Percentiles rank a stretch among this genome's conserved stretches.
phyloP scores from a whole-genome alignment of 2,113 vertebrate species.

The Speoplatyrhinus poulsoni region DNA sequence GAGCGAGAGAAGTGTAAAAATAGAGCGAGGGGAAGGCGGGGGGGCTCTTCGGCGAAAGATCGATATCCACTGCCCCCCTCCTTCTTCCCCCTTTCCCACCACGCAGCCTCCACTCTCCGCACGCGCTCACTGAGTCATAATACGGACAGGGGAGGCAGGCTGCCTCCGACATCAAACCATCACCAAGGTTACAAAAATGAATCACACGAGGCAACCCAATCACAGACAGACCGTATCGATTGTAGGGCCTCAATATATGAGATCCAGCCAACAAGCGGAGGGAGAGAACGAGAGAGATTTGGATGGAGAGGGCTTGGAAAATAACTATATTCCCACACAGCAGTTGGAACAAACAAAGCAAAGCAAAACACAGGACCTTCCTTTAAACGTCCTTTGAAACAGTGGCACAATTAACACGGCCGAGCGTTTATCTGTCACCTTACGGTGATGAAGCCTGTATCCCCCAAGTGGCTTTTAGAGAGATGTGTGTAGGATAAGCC shows the following conservation, averaged over 20 bases:
- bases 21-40: slow-evolving; percentile 48
- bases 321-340: slow-evolving; percentile 24
- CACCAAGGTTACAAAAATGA: slow-evolving; percentile 79
- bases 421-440: neutral
- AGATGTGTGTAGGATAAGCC: slow-evolving; percentile 37
- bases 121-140: slow-evolving; percentile 72
- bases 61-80: slow-evolving; percentile 48
- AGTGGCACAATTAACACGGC: slow-evolving; percentile 49
- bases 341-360: slow-evolving; percentile 36
- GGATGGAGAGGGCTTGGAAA: slow-evolving; percentile 4
- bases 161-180: slow-evolving; percentile 73
- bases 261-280: slow-evolving; percentile 55
- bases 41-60: slow-evolving; percentile 67
- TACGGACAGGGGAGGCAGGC: slow-evolving; percentile 65
- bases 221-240: slow-evolving; percentile 75
- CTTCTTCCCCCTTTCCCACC: slow-evolving; percentile 5
- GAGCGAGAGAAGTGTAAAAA: slow-evolving; percentile 35
- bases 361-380: slow-evolving; percentile 15
- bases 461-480: slow-evolving; percentile 6
- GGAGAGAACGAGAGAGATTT: slow-evolving; percentile 11
- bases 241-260: slow-evolving; percentile 65
- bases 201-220: slow-evolving; percentile 75
- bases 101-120: slow-evolving; percentile 53
- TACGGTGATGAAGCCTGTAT: slow-evolving; percentile 24
- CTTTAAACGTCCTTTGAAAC: slow-evolving; percentile 58